Conservation (phyloP, 1,140 invertebrate genomes). For the Conus ventricosus region DNA sequence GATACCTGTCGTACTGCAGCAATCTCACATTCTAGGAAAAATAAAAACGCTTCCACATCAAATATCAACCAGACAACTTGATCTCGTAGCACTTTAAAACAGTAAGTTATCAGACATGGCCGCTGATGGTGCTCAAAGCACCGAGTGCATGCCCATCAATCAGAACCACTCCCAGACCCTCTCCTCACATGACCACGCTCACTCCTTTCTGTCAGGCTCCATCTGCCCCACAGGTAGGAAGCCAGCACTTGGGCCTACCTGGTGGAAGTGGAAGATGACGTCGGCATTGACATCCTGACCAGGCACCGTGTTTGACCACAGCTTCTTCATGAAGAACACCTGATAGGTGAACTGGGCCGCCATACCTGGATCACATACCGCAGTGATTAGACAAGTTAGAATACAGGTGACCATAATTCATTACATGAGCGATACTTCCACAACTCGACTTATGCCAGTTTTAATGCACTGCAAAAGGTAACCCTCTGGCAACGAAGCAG, state of each 20-base stretch:
- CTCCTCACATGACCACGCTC: no score
- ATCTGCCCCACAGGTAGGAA: no score
- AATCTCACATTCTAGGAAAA: no score
- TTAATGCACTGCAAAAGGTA: background rate
- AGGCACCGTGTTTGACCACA: slow-evolving; percentile 99
- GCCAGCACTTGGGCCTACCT: slow-evolving; percentile 75
- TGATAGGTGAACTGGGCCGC: slow-evolving; percentile 96
- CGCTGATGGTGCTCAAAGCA: no score
- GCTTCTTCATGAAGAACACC: slow-evolving; percentile 99
- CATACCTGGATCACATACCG: slow-evolving; percentile 73
- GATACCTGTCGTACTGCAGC: no score
- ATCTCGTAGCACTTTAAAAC: no score
- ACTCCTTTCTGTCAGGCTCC: no score
- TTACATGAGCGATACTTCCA: background rate
- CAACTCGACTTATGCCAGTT: background rate
- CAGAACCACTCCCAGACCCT: no score
- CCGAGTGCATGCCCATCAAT: no score
- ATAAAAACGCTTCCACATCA: no score
- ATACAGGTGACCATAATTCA: background rate
- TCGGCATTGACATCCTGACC: slow-evolving; percentile 98
- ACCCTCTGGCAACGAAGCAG: background rate
- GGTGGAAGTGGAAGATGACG: slow-evolving; percentile 99
- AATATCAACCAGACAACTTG: no score
- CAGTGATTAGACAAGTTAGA: background rate
- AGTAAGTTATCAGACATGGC: no score